Base-by-base conservation (phyloP, 2,113 vertebrate genomes). In the Crotophaga sulcirostris region DNA sequence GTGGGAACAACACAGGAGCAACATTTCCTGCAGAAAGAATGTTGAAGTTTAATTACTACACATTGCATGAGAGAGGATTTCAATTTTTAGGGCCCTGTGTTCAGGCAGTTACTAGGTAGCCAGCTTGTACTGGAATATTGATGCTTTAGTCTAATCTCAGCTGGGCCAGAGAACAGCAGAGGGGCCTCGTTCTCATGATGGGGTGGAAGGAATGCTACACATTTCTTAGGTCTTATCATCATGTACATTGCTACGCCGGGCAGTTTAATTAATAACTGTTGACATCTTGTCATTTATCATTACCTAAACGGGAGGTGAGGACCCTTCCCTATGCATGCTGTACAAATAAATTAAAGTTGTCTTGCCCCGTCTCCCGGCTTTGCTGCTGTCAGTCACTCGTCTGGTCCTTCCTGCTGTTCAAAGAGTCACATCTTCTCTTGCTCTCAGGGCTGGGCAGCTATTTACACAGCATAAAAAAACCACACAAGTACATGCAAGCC, bases 31-130 rank as follows among this genome's bases (percentile, higher is more conserved):
- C 96, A 67, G 81, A 94, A 98, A 96, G 98, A 99, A 99, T 99
- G 98, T 89, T 62, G 97, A 85, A 96, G 96, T 98, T 99, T 99
- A 99, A 99, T 99, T 98, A 99, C 97, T 45, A 6, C 54, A 72
- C 97, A 87, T 97, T 8, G 96, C 96, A 75, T 49, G 94, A 96
- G 98, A 97, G 97, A 91, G 96, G 91, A 94, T 97, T 97, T 96
- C 98, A 98, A 98, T 98, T 97, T 98, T 96, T 97, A 77, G 94
- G 95, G 97, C 93, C 72, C 92, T 55, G 85, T 96, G 80, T 89
- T 90, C 92, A 93, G 93, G 96, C 96, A 93, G 97, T 96, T 97
- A 95, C 97, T 92, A 97, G 95, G 97, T 97, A 95, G 95, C 93
- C 89, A 94, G 66, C 36, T 70, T n/a, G 86, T 59, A 24, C 33